Conservation (phyloP, 2,888 invertebrate genomes). For the Theretra japonica region DNA sequence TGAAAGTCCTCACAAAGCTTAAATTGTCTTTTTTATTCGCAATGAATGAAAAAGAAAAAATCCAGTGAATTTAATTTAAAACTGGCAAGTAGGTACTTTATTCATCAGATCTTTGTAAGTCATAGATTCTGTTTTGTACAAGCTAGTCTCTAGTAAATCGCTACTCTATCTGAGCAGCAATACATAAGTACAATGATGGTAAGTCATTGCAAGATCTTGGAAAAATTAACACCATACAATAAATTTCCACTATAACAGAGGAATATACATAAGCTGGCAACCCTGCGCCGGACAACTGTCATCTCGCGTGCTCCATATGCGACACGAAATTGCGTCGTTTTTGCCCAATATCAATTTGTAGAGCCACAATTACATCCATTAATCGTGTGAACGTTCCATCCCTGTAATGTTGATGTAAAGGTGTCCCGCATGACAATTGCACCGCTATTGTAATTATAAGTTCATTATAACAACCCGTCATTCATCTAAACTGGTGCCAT, state of each 20-base stretch:
- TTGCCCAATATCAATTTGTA: slow-evolving; percentile 39
- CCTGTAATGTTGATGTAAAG: slow-evolving; percentile 28
- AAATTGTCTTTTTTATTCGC: too few relatives aligned
- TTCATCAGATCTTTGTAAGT: too few relatives aligned
- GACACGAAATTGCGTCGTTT: slow-evolving; percentile 37
- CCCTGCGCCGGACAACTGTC: slow-evolving; percentile 14
- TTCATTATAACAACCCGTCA: background rate
- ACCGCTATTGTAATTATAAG: slow-evolving; percentile 18
- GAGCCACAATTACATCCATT: slow-evolving; percentile 12
- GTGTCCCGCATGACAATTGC: slow-evolving; percentile 3
- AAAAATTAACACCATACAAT: background rate
- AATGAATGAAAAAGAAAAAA: too few relatives aligned
- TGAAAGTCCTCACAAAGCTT: too few relatives aligned
- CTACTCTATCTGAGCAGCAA: too few relatives aligned
- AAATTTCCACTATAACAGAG: background rate
- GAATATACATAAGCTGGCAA: background rate
- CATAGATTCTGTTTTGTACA: too few relatives aligned
- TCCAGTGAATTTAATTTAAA: too few relatives aligned
- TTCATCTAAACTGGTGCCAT: slow-evolving; percentile 1
- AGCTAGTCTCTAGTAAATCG: too few relatives aligned
- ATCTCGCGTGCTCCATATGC: slow-evolving; percentile 21
- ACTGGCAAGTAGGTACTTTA: too few relatives aligned
- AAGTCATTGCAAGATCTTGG: too few relatives aligned
- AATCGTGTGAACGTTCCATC: slow-evolving; percentile 25
- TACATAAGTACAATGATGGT: too few relatives aligned